phyloP scores from a whole-genome alignment of 1,140 invertebrate species.

The Drosophila pectinifera region DNA sequence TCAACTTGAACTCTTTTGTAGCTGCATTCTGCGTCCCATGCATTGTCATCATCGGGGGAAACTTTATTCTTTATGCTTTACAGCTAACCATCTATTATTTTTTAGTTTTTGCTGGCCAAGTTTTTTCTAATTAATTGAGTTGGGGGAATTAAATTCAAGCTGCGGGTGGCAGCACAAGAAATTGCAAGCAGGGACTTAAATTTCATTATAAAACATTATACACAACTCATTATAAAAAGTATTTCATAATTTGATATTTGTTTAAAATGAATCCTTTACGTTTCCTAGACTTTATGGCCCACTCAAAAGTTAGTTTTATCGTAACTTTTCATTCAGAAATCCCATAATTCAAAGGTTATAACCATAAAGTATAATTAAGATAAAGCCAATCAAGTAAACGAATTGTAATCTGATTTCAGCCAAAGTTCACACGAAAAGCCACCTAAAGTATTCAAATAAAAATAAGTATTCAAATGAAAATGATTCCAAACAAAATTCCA shows the following conservation, averaged over 20 bases:
- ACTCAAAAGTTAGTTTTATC: no score
- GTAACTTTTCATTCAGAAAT: no score
- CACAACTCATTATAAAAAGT: no score
- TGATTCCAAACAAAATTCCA: conserved; percentile 35
- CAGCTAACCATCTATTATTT: no score
- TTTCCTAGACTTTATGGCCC: no score
- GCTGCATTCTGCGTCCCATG: conserved; percentile 18
- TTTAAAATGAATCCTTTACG: no score
- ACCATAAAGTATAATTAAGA: conserved; percentile 21
- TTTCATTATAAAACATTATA: background rate
- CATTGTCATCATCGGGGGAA: conserved; percentile 40
- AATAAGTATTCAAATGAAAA: conserved; percentile 42
- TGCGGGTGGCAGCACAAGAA: background rate
- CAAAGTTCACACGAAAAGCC: conserved; percentile 13
- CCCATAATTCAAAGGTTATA: background rate
- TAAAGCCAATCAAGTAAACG: background rate
- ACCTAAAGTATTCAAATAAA: conserved; percentile 28
- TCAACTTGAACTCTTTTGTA: conserved; percentile 50
- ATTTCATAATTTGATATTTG: background rate
- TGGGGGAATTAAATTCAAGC: conserved; percentile 5
- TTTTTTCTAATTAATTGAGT: conserved; percentile 40
- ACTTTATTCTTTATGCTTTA: conserved; percentile 17
- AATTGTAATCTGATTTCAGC: conserved; percentile 13
- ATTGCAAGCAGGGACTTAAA: background rate
- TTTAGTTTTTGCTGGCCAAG: background rate